These are phyloP conservation scores for Thaumetopoea pityocampa DNA, from an alignment of 1,140 invertebrate species.

Conservation along the genomic window DNA sequence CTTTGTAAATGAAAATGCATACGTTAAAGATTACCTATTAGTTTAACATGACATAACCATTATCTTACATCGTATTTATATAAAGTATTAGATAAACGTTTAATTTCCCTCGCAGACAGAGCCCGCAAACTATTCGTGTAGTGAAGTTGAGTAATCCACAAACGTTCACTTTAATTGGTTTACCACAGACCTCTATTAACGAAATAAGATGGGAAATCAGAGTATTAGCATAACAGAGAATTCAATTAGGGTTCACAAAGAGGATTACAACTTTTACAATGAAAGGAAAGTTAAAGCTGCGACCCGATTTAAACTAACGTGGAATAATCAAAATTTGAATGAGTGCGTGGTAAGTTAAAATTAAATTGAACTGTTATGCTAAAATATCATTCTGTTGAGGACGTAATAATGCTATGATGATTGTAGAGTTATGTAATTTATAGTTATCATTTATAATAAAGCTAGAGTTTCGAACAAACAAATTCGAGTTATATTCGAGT, in stretches of 20 bases:
- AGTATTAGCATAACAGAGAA: conserved; percentile 75
- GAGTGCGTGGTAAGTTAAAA: conserved; percentile 58
- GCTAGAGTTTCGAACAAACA: too few species aligned
- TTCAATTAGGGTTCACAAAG: conserved; percentile 74
- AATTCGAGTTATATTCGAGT: too few species aligned
- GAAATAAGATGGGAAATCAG: conserved; percentile 75
- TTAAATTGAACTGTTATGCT: conserved; percentile 35
- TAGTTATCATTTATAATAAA: too few species aligned
- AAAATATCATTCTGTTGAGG: conserved; percentile 9
- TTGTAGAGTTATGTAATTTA: too few species aligned
- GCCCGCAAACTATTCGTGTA: conserved; percentile 52
- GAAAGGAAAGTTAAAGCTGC: conserved; percentile 65
- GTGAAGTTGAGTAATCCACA: conserved; percentile 67
- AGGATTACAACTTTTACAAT: conserved; percentile 75
- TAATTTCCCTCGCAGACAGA: conserved; percentile 41
- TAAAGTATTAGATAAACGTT: conserved; percentile 43
- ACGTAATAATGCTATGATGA: conserved; percentile 4
- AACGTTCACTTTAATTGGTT: conserved; percentile 72
- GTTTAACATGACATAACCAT: not conserved
- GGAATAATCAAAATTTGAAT: conserved; percentile 69
- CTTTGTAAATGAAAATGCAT: too few species aligned
- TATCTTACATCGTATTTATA: conserved; percentile 26
- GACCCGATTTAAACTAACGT: conserved; percentile 62
- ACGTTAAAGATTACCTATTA: too few species aligned
- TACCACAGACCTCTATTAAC: conserved; percentile 72